A percentile compares a stretch with the other conserved stretches of the same genome.
Conservation (phyloP, 1,140 invertebrate genomes). For the Phymorhynchus buccinoides region DNA sequence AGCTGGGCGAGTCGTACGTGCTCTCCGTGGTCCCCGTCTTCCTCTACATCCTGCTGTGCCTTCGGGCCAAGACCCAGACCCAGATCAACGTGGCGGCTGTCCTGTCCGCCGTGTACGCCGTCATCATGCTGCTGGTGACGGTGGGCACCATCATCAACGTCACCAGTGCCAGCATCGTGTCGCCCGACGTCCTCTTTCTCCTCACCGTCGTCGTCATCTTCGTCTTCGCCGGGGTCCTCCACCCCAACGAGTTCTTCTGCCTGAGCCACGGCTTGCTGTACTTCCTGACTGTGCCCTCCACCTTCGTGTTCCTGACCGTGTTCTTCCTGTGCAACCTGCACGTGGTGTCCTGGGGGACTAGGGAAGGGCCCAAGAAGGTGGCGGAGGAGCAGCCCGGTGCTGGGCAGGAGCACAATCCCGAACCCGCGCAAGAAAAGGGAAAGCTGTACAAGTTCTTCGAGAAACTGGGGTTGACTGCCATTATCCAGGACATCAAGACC, state of each 20-base stretch:
- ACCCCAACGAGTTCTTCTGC: slow-evolving; percentile 99
- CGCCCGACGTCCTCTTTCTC: slow-evolving; percentile 67
- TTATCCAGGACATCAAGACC: slow-evolving; percentile 42
- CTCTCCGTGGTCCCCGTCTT: slow-evolving; percentile 70
- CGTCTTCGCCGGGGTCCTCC: slow-evolving; percentile 95
- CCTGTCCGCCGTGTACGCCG: slow-evolving; percentile 71
- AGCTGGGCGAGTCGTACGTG: slow-evolving; percentile 67
- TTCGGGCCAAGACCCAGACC: slow-evolving; percentile 78
- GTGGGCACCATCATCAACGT: slow-evolving; percentile 70
- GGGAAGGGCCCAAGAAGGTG: slow-evolving; percentile 88
- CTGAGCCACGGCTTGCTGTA: slow-evolving; percentile 95
- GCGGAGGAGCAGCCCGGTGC: slow-evolving; percentile 76
- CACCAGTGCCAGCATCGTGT: slow-evolving; percentile 64
- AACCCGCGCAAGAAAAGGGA: slow-evolving; percentile 55
- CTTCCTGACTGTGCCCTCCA: slow-evolving; percentile 95
- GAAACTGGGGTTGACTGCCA: slow-evolving; percentile 30
- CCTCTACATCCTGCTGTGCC: slow-evolving; percentile 88
- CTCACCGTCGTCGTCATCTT: slow-evolving; percentile 80
- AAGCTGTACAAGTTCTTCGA: slow-evolving; percentile 58
- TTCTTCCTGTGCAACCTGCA: slow-evolving; percentile 99
- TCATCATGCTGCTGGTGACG: slow-evolving; percentile 71
- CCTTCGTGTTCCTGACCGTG: slow-evolving; percentile 96
- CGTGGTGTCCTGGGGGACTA: slow-evolving; percentile 97
- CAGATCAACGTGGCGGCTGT: slow-evolving; percentile 79
- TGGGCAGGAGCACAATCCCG: slow-evolving; percentile 54